These are phyloP conservation scores for Todiramphus chloris DNA, from an alignment of 2,113 vertebrate genomes.

Conservation along the genomic window DNA sequence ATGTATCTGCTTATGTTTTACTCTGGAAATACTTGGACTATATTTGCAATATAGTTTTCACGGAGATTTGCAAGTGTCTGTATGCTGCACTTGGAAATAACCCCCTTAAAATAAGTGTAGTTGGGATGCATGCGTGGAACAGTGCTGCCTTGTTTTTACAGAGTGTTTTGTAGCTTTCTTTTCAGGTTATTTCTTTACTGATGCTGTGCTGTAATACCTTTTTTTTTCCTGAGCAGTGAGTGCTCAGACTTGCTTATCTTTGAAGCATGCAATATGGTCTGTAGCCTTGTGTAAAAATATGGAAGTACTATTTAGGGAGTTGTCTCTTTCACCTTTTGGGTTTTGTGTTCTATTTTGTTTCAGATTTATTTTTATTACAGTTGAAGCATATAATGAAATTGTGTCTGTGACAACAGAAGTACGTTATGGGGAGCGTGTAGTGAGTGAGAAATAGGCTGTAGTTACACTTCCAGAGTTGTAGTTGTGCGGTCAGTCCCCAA, in stretches of 20 bases:
- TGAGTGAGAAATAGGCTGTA: background rate
- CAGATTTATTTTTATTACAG: background rate
- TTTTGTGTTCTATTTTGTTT: background rate
- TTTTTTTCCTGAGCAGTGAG: background rate
- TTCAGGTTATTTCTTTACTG: slow-evolving; percentile 19
- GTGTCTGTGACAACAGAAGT: background rate
- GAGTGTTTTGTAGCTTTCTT: slow-evolving; percentile 38
- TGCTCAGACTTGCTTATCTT: slow-evolving; percentile 23
- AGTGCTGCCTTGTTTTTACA: slow-evolving; percentile 36
- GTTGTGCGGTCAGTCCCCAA: background rate
- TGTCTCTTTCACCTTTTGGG: slow-evolving; percentile 18
- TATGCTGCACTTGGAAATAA: slow-evolving; percentile 34
- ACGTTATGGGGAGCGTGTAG: background rate
- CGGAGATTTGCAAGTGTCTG: background rate
- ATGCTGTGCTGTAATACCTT: background rate
- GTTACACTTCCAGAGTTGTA: background rate
- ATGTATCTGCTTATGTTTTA: slow-evolving; percentile 9
- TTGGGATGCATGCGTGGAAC: slow-evolving; percentile 22
- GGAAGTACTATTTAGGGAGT: background rate
- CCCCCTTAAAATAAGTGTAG: background rate
- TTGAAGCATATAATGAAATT: background rate
- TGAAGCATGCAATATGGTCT: slow-evolving; percentile 17
- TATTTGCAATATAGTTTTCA: slow-evolving; percentile 49
- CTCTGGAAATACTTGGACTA: slow-evolving; percentile 30
- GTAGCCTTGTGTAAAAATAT: background rate